Percentiles rank a stretch among this genome's conserved stretches.
Conservation (phyloP, 2,113 vertebrate genomes). For the Pontoporia blainvillei region DNA sequence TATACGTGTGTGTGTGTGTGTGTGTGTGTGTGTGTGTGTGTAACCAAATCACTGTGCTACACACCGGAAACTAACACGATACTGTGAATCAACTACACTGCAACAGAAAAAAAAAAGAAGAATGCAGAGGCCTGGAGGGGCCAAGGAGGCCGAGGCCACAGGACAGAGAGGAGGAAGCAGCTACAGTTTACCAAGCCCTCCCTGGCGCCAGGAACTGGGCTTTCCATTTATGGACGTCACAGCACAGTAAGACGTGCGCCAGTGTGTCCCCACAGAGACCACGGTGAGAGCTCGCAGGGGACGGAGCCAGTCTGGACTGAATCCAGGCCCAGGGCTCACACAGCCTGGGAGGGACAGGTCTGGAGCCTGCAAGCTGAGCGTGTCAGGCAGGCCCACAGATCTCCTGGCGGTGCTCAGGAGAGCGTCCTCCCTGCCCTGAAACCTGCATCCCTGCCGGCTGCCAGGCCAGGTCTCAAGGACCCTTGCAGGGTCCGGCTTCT, state of each 20-base stretch:
- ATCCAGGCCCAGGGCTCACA: neutral
- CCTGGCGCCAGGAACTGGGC: accelerated
- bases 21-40: no score
- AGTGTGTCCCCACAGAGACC: neutral
- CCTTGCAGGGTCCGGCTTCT: accelerated
- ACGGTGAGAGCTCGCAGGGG: accelerated
- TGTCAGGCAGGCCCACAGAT: accelerated
- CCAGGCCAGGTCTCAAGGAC: neutral
- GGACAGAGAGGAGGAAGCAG: no score
- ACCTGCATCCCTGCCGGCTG: neutral
- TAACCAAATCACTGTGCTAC: no score
- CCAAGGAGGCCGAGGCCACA: neutral
- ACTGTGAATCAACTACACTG: no score
- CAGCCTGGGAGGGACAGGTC: neutral
- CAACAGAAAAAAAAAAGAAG: no score
- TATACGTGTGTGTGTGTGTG: no score
- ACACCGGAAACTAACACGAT: no score
- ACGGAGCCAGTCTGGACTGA: neutral
- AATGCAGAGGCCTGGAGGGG: accelerated
- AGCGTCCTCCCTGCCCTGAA: neutral
- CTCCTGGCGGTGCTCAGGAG: accelerated
- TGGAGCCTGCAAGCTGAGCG: accelerated
- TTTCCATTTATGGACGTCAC: accelerated
- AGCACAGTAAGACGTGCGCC: accelerated
- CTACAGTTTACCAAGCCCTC: accelerated